A percentile compares a stretch with the other conserved stretches of the same genome.
Evolutionary conservation across 1,140 invertebrate genomes (phyloP).

Genomic region (Lethrus apterus): DNA sequence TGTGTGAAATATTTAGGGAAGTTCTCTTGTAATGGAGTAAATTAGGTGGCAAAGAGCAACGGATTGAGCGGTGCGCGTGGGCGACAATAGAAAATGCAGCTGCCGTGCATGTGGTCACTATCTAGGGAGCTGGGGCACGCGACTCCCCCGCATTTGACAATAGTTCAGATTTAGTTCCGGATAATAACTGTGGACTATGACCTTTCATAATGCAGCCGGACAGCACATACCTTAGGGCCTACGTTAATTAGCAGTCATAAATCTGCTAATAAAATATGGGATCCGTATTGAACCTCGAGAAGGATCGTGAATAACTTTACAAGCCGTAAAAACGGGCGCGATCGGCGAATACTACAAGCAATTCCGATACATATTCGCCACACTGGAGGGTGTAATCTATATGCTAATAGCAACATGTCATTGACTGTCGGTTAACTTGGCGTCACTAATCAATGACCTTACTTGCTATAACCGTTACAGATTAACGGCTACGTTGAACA

Average conservation of each 20-base stretch:
- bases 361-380: constrained; percentile 23
- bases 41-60: constrained; percentile 30
- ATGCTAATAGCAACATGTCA: constrained; percentile 31
- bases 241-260: constrained; percentile 19
- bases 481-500: too few species aligned
- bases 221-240: constrained; percentile 6
- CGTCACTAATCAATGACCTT: constrained; percentile 24
- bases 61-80: constrained; percentile 27
- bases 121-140: constrained; percentile 25
- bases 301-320: background rate
- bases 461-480: too few species aligned
- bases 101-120: constrained; percentile 30
- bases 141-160: constrained; percentile 34
- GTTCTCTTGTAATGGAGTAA: constrained; percentile 30
- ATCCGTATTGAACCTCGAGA: background rate
- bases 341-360: constrained; percentile 19
- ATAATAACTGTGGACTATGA: constrained; percentile 31
- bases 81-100: constrained; percentile 36
- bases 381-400: constrained; percentile 32
- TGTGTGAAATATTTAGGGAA: constrained; percentile 33
- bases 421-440: constrained; percentile 29
- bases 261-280: constrained; percentile 16
- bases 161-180: constrained; percentile 35
- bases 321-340: constrained; percentile 20
- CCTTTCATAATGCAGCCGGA: background rate